Percentiles rank a stretch among this genome's conserved stretches.
Conservation (phyloP, 2,797 vertebrate genomes). For the Halcyon leucocephala region DNA sequence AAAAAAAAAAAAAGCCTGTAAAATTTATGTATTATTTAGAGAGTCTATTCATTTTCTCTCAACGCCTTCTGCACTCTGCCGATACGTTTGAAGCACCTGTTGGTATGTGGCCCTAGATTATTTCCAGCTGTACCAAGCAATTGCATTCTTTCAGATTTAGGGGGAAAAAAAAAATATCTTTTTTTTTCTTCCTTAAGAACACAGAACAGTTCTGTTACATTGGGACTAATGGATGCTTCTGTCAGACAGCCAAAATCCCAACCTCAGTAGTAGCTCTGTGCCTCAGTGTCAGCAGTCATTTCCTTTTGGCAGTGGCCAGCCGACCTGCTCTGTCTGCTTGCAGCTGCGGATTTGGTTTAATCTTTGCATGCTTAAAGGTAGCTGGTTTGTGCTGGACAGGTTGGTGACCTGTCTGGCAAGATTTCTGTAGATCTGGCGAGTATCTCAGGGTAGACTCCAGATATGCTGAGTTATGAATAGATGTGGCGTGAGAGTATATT, state of each 20-base stretch:
- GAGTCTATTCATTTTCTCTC: conserved; percentile 32
- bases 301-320: background rate
- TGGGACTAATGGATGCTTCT: background rate
- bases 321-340: background rate
- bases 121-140: background rate
- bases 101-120: conserved; percentile 16
- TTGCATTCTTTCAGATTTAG: background rate
- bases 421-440: background rate
- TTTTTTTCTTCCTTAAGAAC: background rate
- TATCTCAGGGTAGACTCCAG: background rate
- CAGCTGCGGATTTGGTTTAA: background rate
- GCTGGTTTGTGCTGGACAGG: background rate
- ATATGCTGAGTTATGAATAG: background rate
- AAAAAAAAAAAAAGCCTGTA: background rate
- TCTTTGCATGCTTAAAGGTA: background rate
- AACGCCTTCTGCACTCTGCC: background rate
- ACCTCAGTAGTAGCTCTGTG: background rate
- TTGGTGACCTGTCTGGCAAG: background rate
- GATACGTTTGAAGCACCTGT: conserved; percentile 33
- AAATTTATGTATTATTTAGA: conserved; percentile 56
- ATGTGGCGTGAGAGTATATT: background rate
- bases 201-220: background rate
- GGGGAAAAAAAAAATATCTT: accelerated
- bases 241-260: background rate
- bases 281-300: background rate